Conservation (phyloP, 2,888 invertebrate species). For the Molorchus minor region DNA sequence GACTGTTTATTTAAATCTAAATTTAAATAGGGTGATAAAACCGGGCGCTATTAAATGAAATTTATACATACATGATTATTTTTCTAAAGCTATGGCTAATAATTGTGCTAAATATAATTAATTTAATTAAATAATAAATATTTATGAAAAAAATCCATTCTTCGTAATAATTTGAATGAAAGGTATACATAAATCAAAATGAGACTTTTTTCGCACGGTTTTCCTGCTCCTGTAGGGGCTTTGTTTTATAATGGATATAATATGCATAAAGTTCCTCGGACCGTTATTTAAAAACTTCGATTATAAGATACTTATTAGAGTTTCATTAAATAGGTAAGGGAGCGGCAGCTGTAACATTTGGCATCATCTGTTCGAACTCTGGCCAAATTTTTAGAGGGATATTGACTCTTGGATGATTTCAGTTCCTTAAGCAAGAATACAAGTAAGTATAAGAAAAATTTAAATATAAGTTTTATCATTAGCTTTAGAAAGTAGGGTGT, state of each 20-base stretch:
- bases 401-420: background rate
- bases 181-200: background rate
- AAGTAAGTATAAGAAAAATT: no score
- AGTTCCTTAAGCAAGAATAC: background rate
- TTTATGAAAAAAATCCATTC: no score
- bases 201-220: background rate
- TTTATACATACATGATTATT: no score
- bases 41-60: no score
- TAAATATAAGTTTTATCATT: no score
- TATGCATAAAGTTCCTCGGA: background rate
- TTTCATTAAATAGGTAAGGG: background rate
- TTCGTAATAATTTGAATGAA: no score
- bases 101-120: no score
- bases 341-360: background rate
- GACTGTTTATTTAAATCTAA: no score
- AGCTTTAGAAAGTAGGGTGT: no score
- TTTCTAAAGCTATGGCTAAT: no score
- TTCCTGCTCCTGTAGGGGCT: background rate
- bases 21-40: no score
- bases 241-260: background rate
- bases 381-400: background rate
- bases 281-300: constrained; percentile 4
- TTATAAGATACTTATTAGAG: constrained; percentile 6
- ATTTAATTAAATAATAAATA: no score
- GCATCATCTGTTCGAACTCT: background rate